These are phyloP conservation scores for Tyria jacobaeae DNA, from an alignment of 2,888 invertebrate species.

Conservation along the genomic window DNA sequence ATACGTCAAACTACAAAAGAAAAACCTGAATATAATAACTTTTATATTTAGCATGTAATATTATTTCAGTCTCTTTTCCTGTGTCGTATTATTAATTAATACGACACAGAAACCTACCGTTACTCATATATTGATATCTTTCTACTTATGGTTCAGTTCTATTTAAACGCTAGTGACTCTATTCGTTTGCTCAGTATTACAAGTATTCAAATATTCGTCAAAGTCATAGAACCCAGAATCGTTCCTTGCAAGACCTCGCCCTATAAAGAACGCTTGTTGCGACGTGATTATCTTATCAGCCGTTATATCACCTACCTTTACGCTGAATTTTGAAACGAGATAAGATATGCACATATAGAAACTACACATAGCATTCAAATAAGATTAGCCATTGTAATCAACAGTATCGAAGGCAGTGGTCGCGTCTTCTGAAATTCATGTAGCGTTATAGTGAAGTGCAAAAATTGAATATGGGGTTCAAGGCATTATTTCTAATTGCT, in stretches of 20 bases:
- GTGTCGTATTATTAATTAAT: neutral
- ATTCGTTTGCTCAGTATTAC: slow-evolving; percentile 13
- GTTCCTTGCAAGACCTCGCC: slow-evolving; percentile 54
- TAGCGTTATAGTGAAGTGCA: slow-evolving; percentile 44
- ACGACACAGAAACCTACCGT: too few relatives aligned
- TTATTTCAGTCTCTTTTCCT: neutral
- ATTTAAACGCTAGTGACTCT: neutral
- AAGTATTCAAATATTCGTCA: slow-evolving; percentile 19
- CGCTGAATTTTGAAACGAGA: slow-evolving; percentile 79
- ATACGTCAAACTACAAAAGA: too few relatives aligned
- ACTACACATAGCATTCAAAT: slow-evolving; percentile 59
- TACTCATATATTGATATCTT: neutral
- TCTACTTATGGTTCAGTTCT: neutral
- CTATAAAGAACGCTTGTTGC: slow-evolving; percentile 41
- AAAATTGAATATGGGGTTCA: slow-evolving; percentile 60
- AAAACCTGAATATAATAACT: too few relatives aligned
- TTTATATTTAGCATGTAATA: neutral
- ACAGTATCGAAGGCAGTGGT: slow-evolving; percentile 57
- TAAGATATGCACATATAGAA: slow-evolving; percentile 65
- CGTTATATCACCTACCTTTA: slow-evolving; percentile 74
- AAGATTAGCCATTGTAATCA: slow-evolving; percentile 51
- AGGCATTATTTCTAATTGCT: slow-evolving; percentile 50
- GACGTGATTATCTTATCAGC: slow-evolving; percentile 44
- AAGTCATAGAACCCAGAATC: slow-evolving; percentile 20
- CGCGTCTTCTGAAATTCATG: slow-evolving; percentile 45